Conservation (phyloP, 2,888 invertebrate species). For the Bugula neritina region DNA sequence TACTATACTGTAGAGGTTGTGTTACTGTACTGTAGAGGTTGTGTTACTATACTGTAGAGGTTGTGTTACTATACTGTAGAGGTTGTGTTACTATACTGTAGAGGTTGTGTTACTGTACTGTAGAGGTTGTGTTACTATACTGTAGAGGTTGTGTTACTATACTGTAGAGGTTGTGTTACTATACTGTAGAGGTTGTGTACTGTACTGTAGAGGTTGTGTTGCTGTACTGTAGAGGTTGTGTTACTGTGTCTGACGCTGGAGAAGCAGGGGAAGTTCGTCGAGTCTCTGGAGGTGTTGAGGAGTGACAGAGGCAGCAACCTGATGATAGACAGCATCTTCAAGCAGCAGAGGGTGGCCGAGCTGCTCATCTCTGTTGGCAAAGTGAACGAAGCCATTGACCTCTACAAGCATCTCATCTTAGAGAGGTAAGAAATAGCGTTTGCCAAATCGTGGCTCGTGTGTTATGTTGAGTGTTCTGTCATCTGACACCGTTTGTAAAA, state of each 20-base stretch:
- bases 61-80: neutral
- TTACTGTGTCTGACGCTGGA: conserved; percentile 82
- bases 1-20: neutral
- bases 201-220: neutral
- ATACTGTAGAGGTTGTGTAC: no score
- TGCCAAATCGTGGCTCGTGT: no score
- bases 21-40: conserved; percentile 61
- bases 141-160: neutral
- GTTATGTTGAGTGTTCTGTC: no score
- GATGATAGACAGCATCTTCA: conserved; percentile 62
- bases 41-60: conserved; percentile 63
- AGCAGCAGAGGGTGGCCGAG: conserved; percentile 66
- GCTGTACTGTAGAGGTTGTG: conserved; percentile 64
- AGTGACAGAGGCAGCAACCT: conserved; percentile 64
- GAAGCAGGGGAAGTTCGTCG: conserved; percentile 67
- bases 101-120: conserved; percentile 27
- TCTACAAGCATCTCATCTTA: conserved; percentile 68
- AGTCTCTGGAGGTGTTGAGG: conserved; percentile 74
- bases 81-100: no score
- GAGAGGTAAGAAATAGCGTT: conserved; percentile 69
- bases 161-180: neutral
- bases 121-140: conserved; percentile 76
- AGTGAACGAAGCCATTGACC: conserved; percentile 69
- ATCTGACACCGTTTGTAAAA: no score
- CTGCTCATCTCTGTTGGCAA: conserved; percentile 67